Evolutionary conservation across 1,140 invertebrate species (phyloP).

Genomic region (Chionoecetes opilio): DNA sequence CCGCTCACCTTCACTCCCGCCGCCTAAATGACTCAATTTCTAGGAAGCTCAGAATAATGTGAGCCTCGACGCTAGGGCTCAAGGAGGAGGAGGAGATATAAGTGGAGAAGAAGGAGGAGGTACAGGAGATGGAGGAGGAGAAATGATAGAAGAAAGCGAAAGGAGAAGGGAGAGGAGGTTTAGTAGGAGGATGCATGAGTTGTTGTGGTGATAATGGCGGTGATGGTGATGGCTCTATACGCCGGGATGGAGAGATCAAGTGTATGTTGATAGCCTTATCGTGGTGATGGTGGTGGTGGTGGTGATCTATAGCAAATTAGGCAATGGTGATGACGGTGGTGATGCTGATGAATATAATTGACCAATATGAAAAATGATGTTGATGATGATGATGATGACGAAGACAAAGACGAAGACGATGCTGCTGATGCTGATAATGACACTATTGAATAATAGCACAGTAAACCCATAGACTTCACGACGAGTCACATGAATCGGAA

Average conservation of each 20-base stretch:
- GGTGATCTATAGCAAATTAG: no score
- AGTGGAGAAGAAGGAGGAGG: not conserved
- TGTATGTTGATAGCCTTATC: not conserved
- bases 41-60: constrained; percentile 35
- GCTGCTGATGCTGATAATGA: not conserved
- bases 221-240: not conserved
- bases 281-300: constrained; percentile 45
- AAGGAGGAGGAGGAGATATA: constrained; percentile 45
- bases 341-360: not conserved
- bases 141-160: not conserved
- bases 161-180: not conserved
- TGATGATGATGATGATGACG: constrained; percentile 14
- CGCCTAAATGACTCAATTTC: constrained; percentile 48
- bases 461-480: not conserved
- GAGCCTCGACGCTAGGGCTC: not conserved
- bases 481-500: not conserved
- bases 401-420: not conserved
- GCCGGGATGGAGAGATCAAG: not conserved
- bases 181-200: not conserved
- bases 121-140: not conserved
- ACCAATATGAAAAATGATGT: not conserved
- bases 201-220: not conserved
- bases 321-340: constrained; percentile 47
- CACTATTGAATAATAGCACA: not conserved
- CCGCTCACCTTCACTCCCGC: not conserved